Evolutionary conservation across 2,113 vertebrate species (phyloP).

Genomic region (Lamprotornis superbus): DNA sequence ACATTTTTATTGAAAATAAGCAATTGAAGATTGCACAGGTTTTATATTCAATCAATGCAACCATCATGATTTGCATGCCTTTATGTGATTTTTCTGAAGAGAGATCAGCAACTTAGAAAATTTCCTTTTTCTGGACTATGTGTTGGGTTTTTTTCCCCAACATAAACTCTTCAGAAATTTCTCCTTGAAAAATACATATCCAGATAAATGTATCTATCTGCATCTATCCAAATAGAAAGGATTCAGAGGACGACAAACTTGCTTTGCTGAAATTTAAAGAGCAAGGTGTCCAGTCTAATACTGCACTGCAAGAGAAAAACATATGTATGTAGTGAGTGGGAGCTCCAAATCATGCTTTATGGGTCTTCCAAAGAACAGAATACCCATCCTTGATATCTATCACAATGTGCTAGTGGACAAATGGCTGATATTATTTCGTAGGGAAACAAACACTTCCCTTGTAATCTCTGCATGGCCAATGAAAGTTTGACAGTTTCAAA

Average conservation of each 20-base stretch:
- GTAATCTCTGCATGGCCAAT: neutral
- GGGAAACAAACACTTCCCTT: neutral
- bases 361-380: neutral
- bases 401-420: neutral
- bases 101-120: neutral
- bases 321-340: neutral
- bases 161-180: neutral
- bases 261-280: neutral
- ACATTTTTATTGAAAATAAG: neutral
- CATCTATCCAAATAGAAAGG: neutral
- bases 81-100: neutral
- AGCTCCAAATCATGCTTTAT: neutral
- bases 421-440: neutral
- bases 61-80: neutral
- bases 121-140: neutral
- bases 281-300: neutral
- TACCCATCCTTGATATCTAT: neutral
- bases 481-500: neutral
- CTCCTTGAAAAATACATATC: neutral
- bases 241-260: fast-evolving
- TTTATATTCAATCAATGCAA: neutral
- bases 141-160: neutral
- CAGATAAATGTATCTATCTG: neutral
- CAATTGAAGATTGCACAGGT: neutral
- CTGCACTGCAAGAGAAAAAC: neutral